Evolutionary conservation across 2,888 invertebrate genomes (phyloP), one percentile per base, ranked within the genome.

Genomic region (Drosophila anomalata): DNA sequence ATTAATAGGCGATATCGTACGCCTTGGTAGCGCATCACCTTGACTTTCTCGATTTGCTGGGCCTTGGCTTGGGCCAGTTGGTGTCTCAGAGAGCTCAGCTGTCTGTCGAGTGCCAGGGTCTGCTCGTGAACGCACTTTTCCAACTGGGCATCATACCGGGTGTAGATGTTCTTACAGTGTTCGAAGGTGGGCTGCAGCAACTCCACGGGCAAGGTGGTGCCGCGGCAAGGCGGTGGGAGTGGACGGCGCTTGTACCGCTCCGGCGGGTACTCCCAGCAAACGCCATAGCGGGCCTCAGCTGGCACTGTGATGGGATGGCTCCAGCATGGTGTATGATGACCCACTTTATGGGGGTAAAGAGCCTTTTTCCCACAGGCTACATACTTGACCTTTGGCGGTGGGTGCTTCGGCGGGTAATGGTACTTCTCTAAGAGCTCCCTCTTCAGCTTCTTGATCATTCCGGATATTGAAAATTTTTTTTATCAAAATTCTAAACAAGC

Each of bases 191-290:
- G 81, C 8, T 68, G 20, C 1, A 82, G 20, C 5, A 52, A 9
- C 4, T 69, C 22, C 5, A 26, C 0, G 2, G 88, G 88, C 11
- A 71, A 22, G 0, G 41, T 33, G 3, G 79, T 17, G 0, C 82
- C 82, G 0, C 82, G 82, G 56, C 82, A 82, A 4, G 88, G 86
- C 1, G 67, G 29, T 4, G 88, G 83, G 8, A 65, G 36, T 0
- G 88, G 86, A 2, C 62, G 69, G 5, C 75, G 79, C 41, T 31
- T 78, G 12, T 68, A 82, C 14, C 82, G 83, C 29, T 71, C 58
- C 0, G 86, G 78, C n/a, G 76, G 61, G 66, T 86, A 88, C 26
- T 88, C 84, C 84, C 84, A 84, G 53, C 84, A 84, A 3, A 87
- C 76, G 1, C 84, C 87, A 12, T 58, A 75, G 0, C 14, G 50